Evolutionary conservation across 2,888 invertebrate genomes (phyloP).

Genomic region (Tholera decimalis): DNA sequence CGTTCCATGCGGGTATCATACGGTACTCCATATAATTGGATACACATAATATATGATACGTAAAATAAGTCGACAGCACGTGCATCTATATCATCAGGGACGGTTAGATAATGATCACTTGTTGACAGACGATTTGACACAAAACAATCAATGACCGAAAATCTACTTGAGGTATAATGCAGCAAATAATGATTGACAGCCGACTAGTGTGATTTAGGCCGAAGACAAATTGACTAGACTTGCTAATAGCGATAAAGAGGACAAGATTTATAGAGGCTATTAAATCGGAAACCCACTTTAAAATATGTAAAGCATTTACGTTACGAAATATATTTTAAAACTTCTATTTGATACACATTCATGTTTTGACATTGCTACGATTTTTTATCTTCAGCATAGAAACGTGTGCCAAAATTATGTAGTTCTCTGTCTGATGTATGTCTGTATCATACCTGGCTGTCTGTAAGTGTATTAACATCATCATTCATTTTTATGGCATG

Average conservation of each 20-base stretch:
- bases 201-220: conserved; percentile 37
- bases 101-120: conserved; percentile 42
- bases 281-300: conserved; percentile 28
- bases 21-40: conserved; percentile 68
- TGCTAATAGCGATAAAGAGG: conserved; percentile 17
- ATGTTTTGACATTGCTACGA: conserved; percentile 61
- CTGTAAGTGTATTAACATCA: conserved; percentile 34
- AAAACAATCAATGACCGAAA: conserved; percentile 49
- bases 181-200: conserved; percentile 49
- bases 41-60: conserved; percentile 47
- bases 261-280: conserved; percentile 31
- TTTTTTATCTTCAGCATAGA: conserved; percentile 40
- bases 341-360: conserved; percentile 46
- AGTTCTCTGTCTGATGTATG: conserved; percentile 40
- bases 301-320: conserved; percentile 34
- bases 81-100: conserved; percentile 47
- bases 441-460: conserved; percentile 31
- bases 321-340: conserved; percentile 43
- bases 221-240: conserved; percentile 32
- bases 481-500: conserved; percentile 30
- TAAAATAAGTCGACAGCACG: conserved; percentile 38
- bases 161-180: conserved; percentile 13
- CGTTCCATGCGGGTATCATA: conserved; percentile 67
- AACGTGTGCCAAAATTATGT: conserved; percentile 54
- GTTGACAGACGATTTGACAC: conserved; percentile 59